phyloP scores from a whole-genome alignment of 2,888 invertebrate species.

The Drosophila testacea region DNA sequence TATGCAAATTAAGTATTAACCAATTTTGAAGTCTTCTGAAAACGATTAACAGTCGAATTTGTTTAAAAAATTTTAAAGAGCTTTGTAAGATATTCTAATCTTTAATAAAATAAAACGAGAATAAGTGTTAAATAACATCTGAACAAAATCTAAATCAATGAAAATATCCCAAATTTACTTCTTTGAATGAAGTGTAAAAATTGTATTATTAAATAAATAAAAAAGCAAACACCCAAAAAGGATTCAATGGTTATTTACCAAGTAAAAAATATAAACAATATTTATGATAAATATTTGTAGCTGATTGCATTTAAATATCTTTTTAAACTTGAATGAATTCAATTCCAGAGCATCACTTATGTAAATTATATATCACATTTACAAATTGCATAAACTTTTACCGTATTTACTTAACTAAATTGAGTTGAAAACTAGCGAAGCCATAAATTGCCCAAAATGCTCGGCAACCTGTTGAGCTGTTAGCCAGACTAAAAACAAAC shows the following conservation, averaged over 20 bases:
- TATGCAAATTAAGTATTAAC: not conserved
- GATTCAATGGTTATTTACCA: too few species aligned
- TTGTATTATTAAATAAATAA: too few species aligned
- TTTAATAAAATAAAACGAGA: too few species aligned
- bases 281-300: too few species aligned
- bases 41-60: not conserved
- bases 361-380: not conserved
- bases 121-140: too few species aligned
- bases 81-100: too few species aligned
- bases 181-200: too few species aligned
- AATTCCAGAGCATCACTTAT: not conserved
- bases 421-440: not conserved
- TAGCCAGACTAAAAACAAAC: slow-evolving; percentile 10
- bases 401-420: not conserved
- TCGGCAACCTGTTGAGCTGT: slow-evolving; percentile 63
- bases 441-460: slow-evolving; percentile 62
- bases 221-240: too few species aligned
- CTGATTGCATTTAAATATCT: not conserved
- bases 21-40: not conserved
- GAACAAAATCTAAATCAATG: too few species aligned
- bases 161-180: too few species aligned
- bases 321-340: not conserved
- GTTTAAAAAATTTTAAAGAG: not conserved
- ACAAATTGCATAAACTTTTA: slow-evolving; percentile 3
- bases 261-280: too few species aligned